A percentile compares a stretch with the other conserved stretches of the same genome.
Evolutionary conservation across 2,888 invertebrate genomes (phyloP).

Genomic region (Erynnis tages): DNA sequence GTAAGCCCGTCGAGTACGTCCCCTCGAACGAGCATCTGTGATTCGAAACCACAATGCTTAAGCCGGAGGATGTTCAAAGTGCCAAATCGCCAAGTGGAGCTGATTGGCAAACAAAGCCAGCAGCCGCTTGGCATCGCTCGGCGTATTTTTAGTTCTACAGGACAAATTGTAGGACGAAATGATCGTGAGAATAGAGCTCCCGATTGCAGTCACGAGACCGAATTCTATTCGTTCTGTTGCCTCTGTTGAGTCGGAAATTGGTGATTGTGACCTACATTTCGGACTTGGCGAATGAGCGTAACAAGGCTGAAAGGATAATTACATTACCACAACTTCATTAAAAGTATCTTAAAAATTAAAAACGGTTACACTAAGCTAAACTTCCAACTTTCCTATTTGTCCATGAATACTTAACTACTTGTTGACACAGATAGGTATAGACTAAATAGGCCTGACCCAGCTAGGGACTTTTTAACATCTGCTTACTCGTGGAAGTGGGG

Average conservation of each 20-base stretch:
- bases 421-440: no score
- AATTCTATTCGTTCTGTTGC: conserved; percentile 2
- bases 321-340: no score
- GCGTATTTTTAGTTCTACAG: conserved; percentile 10
- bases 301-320: no score
- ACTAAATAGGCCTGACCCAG: no score
- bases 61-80: conserved; percentile 56
- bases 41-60: conserved; percentile 17
- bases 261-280: conserved; percentile 9
- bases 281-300: no score
- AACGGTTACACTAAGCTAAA: no score
- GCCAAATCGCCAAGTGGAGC: conserved; percentile 47
- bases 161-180: background rate
- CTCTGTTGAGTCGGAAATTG: conserved; percentile 7
- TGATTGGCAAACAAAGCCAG: conserved; percentile 60
- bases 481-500: no score
- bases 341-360: background rate
- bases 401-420: background rate
- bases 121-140: conserved; percentile 27
- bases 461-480: no score
- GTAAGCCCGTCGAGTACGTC: background rate
- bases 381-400: conserved; percentile 3
- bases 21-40: background rate
- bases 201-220: background rate
- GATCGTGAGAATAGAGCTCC: conserved; percentile 3